phyloP scores from a whole-genome alignment of 2,888 invertebrate species.

The Sphinx pinastri region DNA sequence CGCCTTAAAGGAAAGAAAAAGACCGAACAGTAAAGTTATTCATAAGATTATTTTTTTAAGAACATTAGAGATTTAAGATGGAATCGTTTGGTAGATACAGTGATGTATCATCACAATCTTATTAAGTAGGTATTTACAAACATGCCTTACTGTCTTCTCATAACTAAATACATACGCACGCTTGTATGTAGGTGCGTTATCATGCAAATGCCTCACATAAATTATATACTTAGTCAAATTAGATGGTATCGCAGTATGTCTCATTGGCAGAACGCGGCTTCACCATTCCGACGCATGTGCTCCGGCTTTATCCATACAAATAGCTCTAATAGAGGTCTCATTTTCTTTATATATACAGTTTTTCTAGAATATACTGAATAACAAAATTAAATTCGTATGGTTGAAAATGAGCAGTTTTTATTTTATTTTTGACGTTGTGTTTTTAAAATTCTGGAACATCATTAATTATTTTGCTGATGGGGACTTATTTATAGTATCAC shows the following conservation, averaged over 20 bases:
- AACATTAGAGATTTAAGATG: no score
- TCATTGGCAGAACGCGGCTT: constrained; percentile 25
- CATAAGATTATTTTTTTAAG: no score
- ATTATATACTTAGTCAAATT: constrained; percentile 46
- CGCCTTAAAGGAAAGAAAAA: no score
- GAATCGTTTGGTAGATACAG: no score
- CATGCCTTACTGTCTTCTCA: neutral
- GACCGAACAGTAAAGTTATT: no score
- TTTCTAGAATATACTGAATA: neutral
- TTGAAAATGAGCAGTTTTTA: no score
- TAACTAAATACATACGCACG: neutral
- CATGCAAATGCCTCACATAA: constrained; percentile 25
- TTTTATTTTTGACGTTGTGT: no score
- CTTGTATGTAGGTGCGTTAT: constrained; percentile 9
- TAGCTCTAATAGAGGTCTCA: neutral
- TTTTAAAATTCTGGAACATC: no score
- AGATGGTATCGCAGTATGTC: constrained; percentile 42
- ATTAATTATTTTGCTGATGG: no score
- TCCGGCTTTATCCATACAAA: constrained; percentile 15
- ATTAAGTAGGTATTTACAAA: neutral
- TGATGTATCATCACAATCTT: no score
- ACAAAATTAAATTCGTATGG: neutral
- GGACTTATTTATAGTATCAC: no score
- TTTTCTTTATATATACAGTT: neutral
- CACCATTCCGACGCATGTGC: constrained; percentile 4